Evolutionary conservation across 2,888 invertebrate species (phyloP).

Genomic region (Aphidius colemani): DNA sequence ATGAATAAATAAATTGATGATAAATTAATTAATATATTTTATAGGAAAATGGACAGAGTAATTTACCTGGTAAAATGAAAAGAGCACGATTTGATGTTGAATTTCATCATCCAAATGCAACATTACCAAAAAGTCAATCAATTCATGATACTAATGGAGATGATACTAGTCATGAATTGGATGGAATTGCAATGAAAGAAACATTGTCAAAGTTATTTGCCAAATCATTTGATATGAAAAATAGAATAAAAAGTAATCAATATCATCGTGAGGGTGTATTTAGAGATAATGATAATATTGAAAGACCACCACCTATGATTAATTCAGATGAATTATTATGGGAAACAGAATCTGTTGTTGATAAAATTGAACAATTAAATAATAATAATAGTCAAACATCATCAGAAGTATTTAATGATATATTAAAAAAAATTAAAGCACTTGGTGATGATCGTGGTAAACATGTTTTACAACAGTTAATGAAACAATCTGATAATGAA

Average conservation of each 20-base stretch:
- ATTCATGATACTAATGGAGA: conserved; percentile 32
- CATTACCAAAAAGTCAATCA: conserved; percentile 19
- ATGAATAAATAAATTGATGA: too few relatives aligned
- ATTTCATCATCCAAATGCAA: conserved; percentile 62
- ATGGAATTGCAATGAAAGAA: conserved; percentile 48
- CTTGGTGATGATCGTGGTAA: conserved; percentile 65
- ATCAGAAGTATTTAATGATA: conserved; percentile 66
- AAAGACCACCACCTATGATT: conserved; percentile 40
- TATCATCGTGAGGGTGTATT: conserved; percentile 51
- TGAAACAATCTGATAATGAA: conserved; percentile 55
- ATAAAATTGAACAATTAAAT: neutral
- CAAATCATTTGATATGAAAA: conserved; percentile 47
- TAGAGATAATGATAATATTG: conserved; percentile 47
- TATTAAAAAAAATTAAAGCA: conserved; percentile 64
- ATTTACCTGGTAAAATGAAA: conserved; percentile 69
- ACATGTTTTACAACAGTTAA: conserved; percentile 64
- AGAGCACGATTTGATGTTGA: conserved; percentile 67
- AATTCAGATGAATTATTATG: conserved; percentile 9
- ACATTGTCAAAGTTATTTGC: conserved; percentile 47
- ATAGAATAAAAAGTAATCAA: conserved; percentile 45
- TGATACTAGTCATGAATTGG: conserved; percentile 48
- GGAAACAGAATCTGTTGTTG: neutral
- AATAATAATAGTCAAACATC: conserved; percentile 42
- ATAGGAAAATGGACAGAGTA: conserved; percentile 63
- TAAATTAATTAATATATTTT: neutral